These are phyloP conservation scores for Ericerus pela DNA, from an alignment of 1,140 invertebrate genomes.

Conservation along the genomic window DNA sequence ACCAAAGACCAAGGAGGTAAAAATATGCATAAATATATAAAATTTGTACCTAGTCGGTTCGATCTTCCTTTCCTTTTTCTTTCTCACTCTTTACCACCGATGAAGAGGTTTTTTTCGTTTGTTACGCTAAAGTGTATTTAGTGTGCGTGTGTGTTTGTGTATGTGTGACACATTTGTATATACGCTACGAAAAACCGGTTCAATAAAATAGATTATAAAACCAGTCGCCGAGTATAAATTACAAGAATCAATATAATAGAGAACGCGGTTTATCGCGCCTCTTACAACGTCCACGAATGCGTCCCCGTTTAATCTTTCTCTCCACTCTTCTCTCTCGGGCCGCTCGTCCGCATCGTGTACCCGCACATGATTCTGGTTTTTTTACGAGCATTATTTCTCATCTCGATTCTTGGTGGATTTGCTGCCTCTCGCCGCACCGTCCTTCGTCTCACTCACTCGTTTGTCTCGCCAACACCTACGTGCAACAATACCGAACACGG, in stretches of 20 bases:
- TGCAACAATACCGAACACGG: background rate
- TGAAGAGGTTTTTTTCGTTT: background rate
- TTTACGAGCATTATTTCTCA: too few relatives aligned
- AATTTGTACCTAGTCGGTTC: background rate
- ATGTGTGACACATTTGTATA: too few relatives aligned
- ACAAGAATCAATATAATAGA: slow-evolving; percentile 9
- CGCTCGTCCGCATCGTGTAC: background rate
- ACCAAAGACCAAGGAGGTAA: background rate
- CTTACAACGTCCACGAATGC: too few relatives aligned
- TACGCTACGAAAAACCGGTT: slow-evolving; percentile 9
- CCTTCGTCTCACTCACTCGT: too few relatives aligned
- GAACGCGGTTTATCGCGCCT: background rate
- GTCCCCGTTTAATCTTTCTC: background rate
- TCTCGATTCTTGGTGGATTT: too few relatives aligned
- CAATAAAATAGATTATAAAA: slow-evolving; percentile 8
- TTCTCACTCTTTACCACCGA: too few relatives aligned
- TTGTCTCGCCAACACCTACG: background rate
- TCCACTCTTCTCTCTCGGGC: background rate
- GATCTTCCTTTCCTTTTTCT: too few relatives aligned
- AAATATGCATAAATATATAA: background rate
- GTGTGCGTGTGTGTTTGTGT: background rate
- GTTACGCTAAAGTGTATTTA: slow-evolving; percentile 5
- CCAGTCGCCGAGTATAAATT: slow-evolving; percentile 10
- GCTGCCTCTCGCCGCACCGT: too few relatives aligned
- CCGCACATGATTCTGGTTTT: background rate